Evolutionary conservation across 2,113 vertebrate genomes (phyloP).

Genomic region (Rhodinocichla rosea): DNA sequence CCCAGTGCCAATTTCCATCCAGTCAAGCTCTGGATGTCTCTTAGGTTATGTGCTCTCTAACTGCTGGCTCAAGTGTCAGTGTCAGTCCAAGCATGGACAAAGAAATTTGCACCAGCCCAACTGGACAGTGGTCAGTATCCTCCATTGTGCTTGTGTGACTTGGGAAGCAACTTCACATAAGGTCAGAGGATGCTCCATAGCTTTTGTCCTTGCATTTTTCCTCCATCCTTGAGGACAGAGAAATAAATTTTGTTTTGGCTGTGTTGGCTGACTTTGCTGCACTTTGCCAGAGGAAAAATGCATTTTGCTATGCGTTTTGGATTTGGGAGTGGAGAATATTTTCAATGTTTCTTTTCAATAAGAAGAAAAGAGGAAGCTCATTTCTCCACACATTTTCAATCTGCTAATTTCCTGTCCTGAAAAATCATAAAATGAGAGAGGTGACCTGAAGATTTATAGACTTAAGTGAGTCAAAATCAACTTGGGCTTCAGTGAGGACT

Average conservation of each 20-base stretch:
- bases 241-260: neutral
- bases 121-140: accelerated
- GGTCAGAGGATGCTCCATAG: neutral
- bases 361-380: neutral
- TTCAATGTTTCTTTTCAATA: neutral
- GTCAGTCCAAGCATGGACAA: neutral
- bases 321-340: neutral
- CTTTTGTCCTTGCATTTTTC: neutral
- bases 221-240: neutral
- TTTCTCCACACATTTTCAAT: neutral
- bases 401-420: neutral
- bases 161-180: neutral
- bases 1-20: neutral
- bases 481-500: neutral
- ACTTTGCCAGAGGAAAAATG: neutral
- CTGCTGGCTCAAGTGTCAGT: neutral
- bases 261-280: neutral
- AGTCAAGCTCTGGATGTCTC: neutral
- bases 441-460: neutral
- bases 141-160: no score
- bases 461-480: neutral
- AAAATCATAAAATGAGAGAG: neutral
- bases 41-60: neutral
- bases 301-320: neutral
- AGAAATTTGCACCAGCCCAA: neutral